Base-by-base conservation (phyloP, 2,888 invertebrate genomes). In the Ochropleura plecta region DNA sequence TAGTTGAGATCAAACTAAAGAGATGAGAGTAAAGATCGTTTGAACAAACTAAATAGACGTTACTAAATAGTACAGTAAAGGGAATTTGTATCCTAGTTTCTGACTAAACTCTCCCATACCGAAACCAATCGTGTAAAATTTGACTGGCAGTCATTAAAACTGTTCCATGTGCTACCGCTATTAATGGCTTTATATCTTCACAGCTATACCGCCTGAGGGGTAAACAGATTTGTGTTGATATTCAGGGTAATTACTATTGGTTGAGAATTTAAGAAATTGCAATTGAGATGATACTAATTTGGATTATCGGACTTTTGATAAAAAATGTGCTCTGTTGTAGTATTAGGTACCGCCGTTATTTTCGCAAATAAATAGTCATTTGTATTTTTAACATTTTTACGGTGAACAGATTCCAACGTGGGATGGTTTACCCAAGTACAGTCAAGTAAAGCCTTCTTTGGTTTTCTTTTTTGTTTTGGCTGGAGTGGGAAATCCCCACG, bases 111-210 rank as follows among this genome's bases (percentile, higher is more conserved):
- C 42, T 55, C 59, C 30, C 14, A n/a, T 12, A 51, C 60, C 60
- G 42, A 16, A 42, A 3, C 55, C 1, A 65, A 76, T 76, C n/a
- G 42, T 42, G 40, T 63, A 46, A 71, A 64, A 59, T 75, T 63
- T 70, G 55, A 76, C 65, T 18, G n/a, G 42, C 64, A 40, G 48
- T 68, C 76, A 64, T 81, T 81, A 79, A 80, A 81, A n/a, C 76
- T n/a, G 51, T 53, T 81, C 51, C 59, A 71, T 51, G 53, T 51
- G 82, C 49, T 64, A 55, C 55, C 30, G 44, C 42, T 40, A 48
- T 82, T 65, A 76, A 62, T 68, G 51, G 42, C 9, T 70, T 70
- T 48, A 51, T 69, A 53, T 48, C 48, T 80, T 53, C 46, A 71
- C 49, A 64, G 46, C 14, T 14, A 12, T 20, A 67, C 12, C n/a